Percentiles rank a stretch among this genome's conserved stretches.
Conservation (phyloP, 2,888 invertebrate genomes). For the Chouioia cunea region DNA sequence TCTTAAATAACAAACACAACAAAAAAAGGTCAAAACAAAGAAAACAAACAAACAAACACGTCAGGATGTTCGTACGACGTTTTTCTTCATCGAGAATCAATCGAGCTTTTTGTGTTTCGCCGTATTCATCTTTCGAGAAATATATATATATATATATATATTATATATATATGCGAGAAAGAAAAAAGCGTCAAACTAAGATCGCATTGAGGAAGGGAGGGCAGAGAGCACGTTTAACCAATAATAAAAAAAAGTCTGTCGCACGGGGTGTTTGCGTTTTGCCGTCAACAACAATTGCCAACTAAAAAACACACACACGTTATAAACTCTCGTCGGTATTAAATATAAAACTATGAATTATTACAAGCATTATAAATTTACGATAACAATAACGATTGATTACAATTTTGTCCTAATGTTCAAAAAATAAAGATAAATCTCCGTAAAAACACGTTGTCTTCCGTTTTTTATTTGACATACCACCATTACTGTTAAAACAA, state of each 20-base stretch:
- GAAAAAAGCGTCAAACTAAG: conserved; percentile 25
- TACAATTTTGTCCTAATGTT: conserved; percentile 65
- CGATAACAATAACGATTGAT: conserved; percentile 61
- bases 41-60: too few relatives aligned
- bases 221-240: conserved; percentile 9
- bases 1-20: conserved; percentile 30
- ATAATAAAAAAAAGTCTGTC: conserved; percentile 1
- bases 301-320: conserved; percentile 49
- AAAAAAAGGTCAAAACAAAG: too few relatives aligned
- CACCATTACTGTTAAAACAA: conserved; percentile 5
- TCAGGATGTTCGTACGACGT: conserved; percentile 37
- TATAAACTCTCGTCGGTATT: conserved; percentile 63
- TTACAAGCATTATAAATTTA: conserved; percentile 63
- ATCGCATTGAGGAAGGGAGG: conserved; percentile 5
- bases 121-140: conserved; percentile 41
- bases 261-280: conserved; percentile 47
- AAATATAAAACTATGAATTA: conserved; percentile 62
- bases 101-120: conserved; percentile 42
- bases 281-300: conserved; percentile 53
- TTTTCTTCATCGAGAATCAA: conserved; percentile 36
- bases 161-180: conserved; percentile 31
- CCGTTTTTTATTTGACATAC: conserved; percentile 7
- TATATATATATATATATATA: conserved; percentile 19
- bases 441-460: conserved; percentile 49
- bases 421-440: conserved; percentile 63